Evolutionary conservation across 1,140 invertebrate genomes (phyloP).

Genomic region (Frieseomelitta varia): DNA sequence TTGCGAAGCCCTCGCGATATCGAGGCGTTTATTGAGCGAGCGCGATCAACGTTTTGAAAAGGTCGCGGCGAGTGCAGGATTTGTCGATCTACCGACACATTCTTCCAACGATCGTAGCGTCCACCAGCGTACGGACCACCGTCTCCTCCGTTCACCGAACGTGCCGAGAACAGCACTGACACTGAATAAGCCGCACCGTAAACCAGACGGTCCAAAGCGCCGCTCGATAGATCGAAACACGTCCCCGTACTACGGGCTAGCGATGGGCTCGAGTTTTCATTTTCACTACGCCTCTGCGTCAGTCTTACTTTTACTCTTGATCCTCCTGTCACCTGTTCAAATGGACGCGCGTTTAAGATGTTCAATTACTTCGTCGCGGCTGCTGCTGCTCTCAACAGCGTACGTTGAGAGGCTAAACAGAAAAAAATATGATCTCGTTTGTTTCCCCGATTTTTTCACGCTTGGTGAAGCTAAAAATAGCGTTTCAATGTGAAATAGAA

Average conservation of each 20-base stretch:
- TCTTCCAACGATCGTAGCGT: background rate
- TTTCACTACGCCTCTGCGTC: no score
- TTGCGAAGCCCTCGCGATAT: background rate
- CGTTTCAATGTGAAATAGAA: no score
- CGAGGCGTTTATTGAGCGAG: slow-evolving; percentile 5
- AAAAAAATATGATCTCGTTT: no score
- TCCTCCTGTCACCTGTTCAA: no score
- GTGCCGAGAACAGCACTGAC: slow-evolving; percentile 54
- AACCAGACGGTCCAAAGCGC: slow-evolving; percentile 38
- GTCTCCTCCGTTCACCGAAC: slow-evolving; percentile 39
- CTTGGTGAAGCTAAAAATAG: no score
- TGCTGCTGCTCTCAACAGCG: no score
- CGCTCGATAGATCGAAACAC: slow-evolving; percentile 31
- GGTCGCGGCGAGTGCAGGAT: slow-evolving; percentile 15
- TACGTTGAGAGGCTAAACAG: no score
- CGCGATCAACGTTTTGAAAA: slow-evolving; percentile 29
- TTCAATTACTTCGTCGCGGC: no score
- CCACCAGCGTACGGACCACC: slow-evolving; percentile 2
- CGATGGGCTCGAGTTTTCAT: slow-evolving; percentile 31
- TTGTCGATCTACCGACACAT: slow-evolving; percentile 48
- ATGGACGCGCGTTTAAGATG: no score
- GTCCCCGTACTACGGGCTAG: slow-evolving; percentile 20
- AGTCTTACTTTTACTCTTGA: background rate
- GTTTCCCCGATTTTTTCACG: no score
- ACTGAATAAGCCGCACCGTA: slow-evolving; percentile 44